Base-by-base conservation (phyloP, 2,888 invertebrate species). In the Drosophila meridiana region DNA sequence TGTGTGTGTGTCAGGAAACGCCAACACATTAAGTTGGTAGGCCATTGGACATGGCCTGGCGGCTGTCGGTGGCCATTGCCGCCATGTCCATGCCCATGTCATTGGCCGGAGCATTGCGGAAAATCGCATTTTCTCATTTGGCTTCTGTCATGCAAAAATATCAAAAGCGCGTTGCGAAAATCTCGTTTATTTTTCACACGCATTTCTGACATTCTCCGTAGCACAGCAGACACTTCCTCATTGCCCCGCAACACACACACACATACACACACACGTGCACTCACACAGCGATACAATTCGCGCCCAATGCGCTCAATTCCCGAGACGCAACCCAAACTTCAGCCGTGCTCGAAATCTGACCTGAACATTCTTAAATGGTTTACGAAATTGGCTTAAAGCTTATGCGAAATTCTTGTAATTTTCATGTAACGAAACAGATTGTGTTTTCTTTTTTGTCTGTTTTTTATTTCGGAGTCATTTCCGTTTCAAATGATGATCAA, bases 31-130 rank as follows among this genome's bases (percentile, higher is more conserved):
- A 83, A 83, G 80, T 83, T 83, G 82, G 80, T 83, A 80, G 83
- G 82, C 83, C 87, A 76, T 82, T 73, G 79, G 80, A 81, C 85
- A 80, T 85, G 73, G 85, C 79, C 85, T 79, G 88, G 60, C 69
- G 68, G 69, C 80, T 72, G 73, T 67, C 80, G 80, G 64, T 73
- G 73, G 69, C 76, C 78, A 78, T 76, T 78, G 79, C 83, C 74
- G 76, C 76, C 87, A 86, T 80, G 79, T 74, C 72, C 84, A 83
- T 87, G 87, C 69, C 71, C 82, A 87, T 85, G 85, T 85, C 85
- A 85, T 89, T 85, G 85, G 89, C 85, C 87, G 73, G 89, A 82
- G 89, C 89, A 89, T 84, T 85, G 89, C 87, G 85, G 84, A 89
- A 85, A 89, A 85, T 85, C 85, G 85, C 87, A 85, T 89, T 85